These are phyloP conservation scores for Aelia acuminata DNA, from an alignment of 2,888 invertebrate genomes.

Conservation along the genomic window DNA sequence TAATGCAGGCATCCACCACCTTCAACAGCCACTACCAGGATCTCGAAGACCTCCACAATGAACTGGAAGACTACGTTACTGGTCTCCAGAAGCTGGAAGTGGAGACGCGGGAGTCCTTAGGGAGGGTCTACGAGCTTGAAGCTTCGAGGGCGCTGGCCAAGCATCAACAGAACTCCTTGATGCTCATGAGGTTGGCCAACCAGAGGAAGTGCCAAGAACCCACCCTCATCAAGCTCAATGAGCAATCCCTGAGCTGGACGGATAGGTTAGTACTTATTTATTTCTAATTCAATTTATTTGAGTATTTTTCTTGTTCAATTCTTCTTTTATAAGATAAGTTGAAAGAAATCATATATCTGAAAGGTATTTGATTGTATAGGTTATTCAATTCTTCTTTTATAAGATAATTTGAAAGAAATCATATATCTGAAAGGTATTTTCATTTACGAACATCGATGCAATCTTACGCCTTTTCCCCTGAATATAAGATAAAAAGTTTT, in stretches of 20 bases:
- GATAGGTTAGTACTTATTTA: not conserved
- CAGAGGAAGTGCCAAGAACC: not conserved
- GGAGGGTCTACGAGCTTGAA: not conserved
- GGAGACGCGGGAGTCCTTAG: not conserved
- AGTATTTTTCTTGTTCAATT: too few species aligned
- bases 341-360: too few species aligned
- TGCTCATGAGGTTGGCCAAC: not conserved
- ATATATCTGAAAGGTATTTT: too few species aligned
- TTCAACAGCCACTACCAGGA: not conserved
- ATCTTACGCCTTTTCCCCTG: too few species aligned
- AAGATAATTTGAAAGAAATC: too few species aligned
- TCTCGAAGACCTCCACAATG: constrained; percentile 13
- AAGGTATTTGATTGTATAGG: too few species aligned
- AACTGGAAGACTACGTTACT: constrained; percentile 6
- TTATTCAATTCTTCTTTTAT: too few species aligned
- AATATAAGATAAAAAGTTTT: too few species aligned
- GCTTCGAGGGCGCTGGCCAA: not conserved
- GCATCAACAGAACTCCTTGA: not conserved
- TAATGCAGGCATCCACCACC: not conserved
- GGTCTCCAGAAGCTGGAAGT: constrained; percentile 5
- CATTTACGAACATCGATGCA: too few species aligned
- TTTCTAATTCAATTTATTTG: too few species aligned
- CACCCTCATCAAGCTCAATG: not conserved
- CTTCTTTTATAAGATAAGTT: too few species aligned
- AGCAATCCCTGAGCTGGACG: not conserved